Conservation (phyloP, 2,113 vertebrate species). For the Marmota flaviventris region DNA sequence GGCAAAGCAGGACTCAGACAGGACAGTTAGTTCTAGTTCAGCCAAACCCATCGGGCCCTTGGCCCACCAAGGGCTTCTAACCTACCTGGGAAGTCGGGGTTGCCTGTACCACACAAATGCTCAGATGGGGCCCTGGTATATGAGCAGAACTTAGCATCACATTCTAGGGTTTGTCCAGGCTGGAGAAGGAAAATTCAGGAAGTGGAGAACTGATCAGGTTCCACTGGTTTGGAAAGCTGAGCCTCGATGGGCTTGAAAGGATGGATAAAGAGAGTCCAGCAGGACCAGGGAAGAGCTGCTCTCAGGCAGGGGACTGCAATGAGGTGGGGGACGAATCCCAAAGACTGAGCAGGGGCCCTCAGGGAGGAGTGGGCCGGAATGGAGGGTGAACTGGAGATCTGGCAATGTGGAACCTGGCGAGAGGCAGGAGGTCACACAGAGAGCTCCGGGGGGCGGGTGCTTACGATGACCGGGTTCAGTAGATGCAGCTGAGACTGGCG, state of each 20-base stretch:
- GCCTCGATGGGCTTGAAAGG: neutral
- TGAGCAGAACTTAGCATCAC: fast-evolving
- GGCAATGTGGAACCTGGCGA: neutral
- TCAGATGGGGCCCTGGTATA: fast-evolving
- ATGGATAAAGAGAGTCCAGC: neutral
- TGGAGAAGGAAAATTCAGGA: neutral
- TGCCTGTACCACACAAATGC: fast-evolving
- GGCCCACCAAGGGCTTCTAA: fast-evolving
- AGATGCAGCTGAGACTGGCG: fast-evolving
- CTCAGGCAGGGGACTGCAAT: neutral
- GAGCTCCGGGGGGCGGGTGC: fast-evolving
- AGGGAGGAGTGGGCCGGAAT: neutral
- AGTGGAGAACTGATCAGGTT: neutral
- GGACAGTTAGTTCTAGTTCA: neutral
- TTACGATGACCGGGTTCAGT: fast-evolving
- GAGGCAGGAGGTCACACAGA: too few species aligned
- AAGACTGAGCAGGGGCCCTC: fast-evolving
- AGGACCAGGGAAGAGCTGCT: neutral
- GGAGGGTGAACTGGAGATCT: neutral
- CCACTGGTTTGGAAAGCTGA: neutral
- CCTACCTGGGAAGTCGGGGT: fast-evolving
- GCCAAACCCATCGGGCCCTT: fast-evolving
- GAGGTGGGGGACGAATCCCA: neutral
- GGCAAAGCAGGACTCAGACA: neutral
- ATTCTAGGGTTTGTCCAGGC: neutral